phyloP scores from a whole-genome alignment of 2,797 vertebrate genomes.

The Delichon dasypus region DNA sequence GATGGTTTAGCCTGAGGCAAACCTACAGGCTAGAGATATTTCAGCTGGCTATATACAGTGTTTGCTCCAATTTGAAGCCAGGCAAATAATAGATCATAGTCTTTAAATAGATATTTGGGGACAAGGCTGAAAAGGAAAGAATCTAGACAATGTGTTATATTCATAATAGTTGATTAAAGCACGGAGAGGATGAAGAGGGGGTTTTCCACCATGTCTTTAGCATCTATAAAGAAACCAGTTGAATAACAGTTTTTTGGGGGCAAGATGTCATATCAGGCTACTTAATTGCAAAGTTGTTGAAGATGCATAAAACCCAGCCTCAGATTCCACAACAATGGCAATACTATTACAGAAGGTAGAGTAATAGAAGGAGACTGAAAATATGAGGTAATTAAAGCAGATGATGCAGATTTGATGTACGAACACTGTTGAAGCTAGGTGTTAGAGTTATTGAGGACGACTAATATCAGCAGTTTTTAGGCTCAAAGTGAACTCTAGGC shows the following conservation, averaged over 20 bases:
- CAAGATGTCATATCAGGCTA: neutral
- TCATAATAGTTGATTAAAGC: neutral
- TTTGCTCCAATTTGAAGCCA: neutral
- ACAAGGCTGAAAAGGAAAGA: neutral
- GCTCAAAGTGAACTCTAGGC: neutral
- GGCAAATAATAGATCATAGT: neutral
- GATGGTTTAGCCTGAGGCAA: constrained; percentile 60
- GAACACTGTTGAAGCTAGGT: neutral
- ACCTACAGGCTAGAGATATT: constrained; percentile 46
- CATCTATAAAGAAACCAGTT: neutral
- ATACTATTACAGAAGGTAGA: neutral
- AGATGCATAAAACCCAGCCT: neutral
- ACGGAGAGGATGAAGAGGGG: neutral
- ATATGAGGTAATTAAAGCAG: neutral
- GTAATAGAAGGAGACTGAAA: neutral
- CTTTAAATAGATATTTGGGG: constrained; percentile 22
- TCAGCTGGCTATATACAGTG: neutral
- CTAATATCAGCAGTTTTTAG: neutral
- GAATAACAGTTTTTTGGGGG: neutral
- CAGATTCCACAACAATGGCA: neutral
- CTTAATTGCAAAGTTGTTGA: neutral
- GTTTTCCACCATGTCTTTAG: neutral
- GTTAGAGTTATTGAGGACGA: neutral
- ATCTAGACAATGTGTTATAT: neutral
- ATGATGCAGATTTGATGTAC: neutral